These are phyloP conservation scores for Phthorimaea operculella DNA, from an alignment of 1,140 invertebrate genomes.

Conservation along the genomic window DNA sequence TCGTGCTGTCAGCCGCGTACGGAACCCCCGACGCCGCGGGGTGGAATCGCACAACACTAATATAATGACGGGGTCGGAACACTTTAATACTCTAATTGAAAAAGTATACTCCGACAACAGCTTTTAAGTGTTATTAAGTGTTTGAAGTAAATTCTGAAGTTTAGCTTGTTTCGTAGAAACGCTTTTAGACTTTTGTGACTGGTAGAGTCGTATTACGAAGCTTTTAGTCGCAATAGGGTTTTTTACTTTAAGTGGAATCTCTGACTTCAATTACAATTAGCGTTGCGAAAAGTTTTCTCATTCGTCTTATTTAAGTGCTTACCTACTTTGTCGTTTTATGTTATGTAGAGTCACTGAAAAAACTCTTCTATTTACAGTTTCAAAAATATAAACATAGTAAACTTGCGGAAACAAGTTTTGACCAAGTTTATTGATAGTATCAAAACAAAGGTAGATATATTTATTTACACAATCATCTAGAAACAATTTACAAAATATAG, in stretches of 20 bases:
- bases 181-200: not conserved
- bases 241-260: no score
- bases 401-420: no score
- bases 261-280: no score
- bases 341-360: no score
- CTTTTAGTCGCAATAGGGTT: not conserved
- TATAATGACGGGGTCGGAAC: constrained; percentile 64
- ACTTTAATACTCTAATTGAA: constrained; percentile 67
- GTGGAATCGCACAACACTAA: constrained; percentile 62
- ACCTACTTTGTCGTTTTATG: no score
- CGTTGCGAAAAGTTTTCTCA: no score
- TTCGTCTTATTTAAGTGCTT: no score
- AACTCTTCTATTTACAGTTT: no score
- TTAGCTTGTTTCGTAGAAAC: not conserved
- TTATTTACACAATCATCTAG: no score
- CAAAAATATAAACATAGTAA: no score
- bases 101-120: constrained; percentile 50
- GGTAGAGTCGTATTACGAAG: not conserved
- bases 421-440: no score
- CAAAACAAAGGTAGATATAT: no score
- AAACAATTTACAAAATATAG: not conserved
- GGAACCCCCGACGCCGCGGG: constrained; percentile 37
- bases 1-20: constrained; percentile 17
- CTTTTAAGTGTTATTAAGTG: constrained; percentile 42
- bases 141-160: constrained; percentile 10